Evolutionary conservation across 2,113 vertebrate genomes (phyloP), one percentile per base, ranked within the genome.

Genomic region (Macroglossus sobrinus): DNA sequence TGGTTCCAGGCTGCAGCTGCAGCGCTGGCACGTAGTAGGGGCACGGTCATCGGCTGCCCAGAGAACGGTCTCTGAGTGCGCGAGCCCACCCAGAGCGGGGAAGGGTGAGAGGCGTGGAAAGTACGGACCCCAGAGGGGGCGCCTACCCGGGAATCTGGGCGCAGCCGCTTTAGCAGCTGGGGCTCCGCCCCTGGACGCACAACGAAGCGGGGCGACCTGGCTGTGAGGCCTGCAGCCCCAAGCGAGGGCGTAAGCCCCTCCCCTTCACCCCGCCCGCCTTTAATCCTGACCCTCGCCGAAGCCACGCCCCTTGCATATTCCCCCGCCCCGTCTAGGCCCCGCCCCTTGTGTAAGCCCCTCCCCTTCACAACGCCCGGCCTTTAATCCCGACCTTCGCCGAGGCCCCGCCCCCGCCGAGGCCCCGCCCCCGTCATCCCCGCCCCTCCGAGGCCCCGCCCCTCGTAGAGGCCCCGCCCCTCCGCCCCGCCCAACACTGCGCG

Each of bases 251-350:
- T 22, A 1, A 4, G 24, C 26, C 35, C 24, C 26, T 1, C 35
- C 38, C 50, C 16, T 0, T 10, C 6, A 45, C 50, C 35, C 53
- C 24, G 3, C 35, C 30, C n/a, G n/a, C n/a, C n/a, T n/a, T n/a
- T n/a, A n/a, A n/a, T n/a, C 47, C 24, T 0, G 3, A 55, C 55
- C 57, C 57, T 24, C n/a, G n/a, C 45, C 18, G 10, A 47, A 10
- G 19, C 35, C 63, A 22, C 0, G 14, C 6, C 38, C 1, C 55
- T 6, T n/a, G n/a, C n/a, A n/a, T n/a, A n/a, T n/a, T n/a, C n/a
- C n/a, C n/a, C n/a, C n/a, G n/a, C n/a, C n/a, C n/a, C 2, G 45
- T 10, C 45, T 9, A 7, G 14, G 22, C 24, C 35, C 24, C 26
- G 1, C 35, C 33, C 50, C 18, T 0, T n/a, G n/a, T n/a, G n/a